A percentile compares a stretch with the other conserved stretches of the same genome.
phyloP scores from a whole-genome alignment of 1,140 invertebrate species.

The Atopsyche davidsoni region DNA sequence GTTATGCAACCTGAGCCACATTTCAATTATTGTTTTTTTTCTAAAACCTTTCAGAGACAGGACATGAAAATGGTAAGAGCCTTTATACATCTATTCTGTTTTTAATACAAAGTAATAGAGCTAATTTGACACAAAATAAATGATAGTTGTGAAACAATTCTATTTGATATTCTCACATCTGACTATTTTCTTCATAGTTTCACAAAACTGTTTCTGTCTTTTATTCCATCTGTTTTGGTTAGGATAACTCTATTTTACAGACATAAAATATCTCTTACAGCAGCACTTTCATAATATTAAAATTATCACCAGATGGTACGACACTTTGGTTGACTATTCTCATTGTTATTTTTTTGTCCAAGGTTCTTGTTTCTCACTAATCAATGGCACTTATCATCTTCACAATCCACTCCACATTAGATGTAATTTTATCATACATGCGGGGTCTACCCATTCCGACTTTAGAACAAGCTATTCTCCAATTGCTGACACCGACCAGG shows the following conservation, averaged over 20 bases:
- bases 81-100: too few relatives aligned
- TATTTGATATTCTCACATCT: too few relatives aligned
- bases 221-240: too few relatives aligned
- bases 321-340: constrained; percentile 9
- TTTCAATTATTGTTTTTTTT: too few relatives aligned
- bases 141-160: too few relatives aligned
- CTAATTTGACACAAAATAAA: too few relatives aligned
- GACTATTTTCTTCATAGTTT: too few relatives aligned
- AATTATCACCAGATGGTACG: constrained; percentile 5
- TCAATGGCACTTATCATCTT: constrained; percentile 52
- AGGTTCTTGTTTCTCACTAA: constrained; percentile 3
- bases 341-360: background rate
- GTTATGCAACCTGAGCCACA: too few relatives aligned
- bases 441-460: constrained; percentile 67
- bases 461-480: constrained; percentile 70
- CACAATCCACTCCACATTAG: constrained; percentile 75
- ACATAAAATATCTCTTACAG: background rate
- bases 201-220: too few relatives aligned
- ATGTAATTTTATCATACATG: constrained; percentile 73
- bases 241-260: background rate
- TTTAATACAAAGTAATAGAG: too few relatives aligned
- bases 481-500: constrained; percentile 67
- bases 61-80: too few relatives aligned
- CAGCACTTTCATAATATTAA: background rate
- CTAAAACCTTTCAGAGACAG: too few relatives aligned